Evolutionary conservation across 2,113 vertebrate species (phyloP), one percentile per base, ranked within the genome.

Genomic region (Etia nguti): DNA sequence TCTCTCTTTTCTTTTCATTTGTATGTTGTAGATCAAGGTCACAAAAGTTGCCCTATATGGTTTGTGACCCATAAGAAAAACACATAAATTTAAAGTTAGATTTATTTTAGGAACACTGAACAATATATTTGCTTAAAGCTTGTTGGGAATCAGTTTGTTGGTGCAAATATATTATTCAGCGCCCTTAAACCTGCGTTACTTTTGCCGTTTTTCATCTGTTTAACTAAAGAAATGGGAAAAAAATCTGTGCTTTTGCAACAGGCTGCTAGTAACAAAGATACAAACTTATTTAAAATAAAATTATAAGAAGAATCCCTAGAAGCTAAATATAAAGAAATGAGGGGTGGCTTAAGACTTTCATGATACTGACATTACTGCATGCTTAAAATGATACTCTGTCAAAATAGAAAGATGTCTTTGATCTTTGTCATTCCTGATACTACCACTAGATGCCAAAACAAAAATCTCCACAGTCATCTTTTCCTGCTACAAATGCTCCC

Each of bases 191-290:
- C 3, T 56, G 22, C 24, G 22, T 0, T 55, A 55, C 52, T 11
- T 22, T 55, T 24, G 54, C 11, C 54, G 13, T 56, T 56, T 56
- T 56, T 56, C 22, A 56, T 56, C 24, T 22, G 1, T 13, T 26
- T 22, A 56, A 56, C 4, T 8, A 22, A 15, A 26, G 22, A 56
- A 56, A 56, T 24, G 11, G 1, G 26, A 29, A 13, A 12, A 55
- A 12, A 55, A 12, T 0, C 3, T 55, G 5, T 22, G 5, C 0
- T 56, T 56, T 56, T 56, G 0, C 22, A 56, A 56, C 4, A 56
- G 24, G 24, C 55, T 56, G 11, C 4, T 56, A 26, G 55, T 56
- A 56, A 56, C 22, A 26, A 56, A 26, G 0, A 56, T 56, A 26
- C 22, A 56, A 56, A 13, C 22, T 24, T 24, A 22, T 56, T 56